Evolutionary conservation across 2,797 vertebrate genomes (phyloP), one percentile per base, ranked within the genome.

Genomic region (Anguilla obscura): DNA sequence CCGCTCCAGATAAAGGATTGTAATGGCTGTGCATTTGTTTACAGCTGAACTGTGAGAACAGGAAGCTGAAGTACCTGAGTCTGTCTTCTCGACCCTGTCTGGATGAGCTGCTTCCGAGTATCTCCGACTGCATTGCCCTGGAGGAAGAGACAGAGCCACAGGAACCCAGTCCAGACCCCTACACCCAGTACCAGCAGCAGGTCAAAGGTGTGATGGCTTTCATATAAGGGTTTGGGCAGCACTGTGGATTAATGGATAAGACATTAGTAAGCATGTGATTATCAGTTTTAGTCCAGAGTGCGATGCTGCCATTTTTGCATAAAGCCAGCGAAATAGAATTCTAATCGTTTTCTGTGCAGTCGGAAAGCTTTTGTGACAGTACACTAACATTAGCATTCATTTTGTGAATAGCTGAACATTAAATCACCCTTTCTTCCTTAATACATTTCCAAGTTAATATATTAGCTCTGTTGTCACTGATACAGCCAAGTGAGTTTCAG

Each of bases 41-140:
- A 16, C 91, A 97, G 96, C 93, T 97, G 63, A 97, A 95, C 94
- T 93, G 94, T 86, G 96, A 97, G 92, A 97, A 96, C 95, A 96
- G 95, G 92, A 97, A 96, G 92, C 85, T 96, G 86, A 97, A 96
- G 92, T 96, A 96, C 92, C 92, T 96, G 90, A 96, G 96, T 85
- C 88, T 97, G 87, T 93, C 96, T 0, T 94, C 96, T 0, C 93
- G 96, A 12, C 95, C 95, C 0, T 95, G 95, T 91, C 87, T 96
- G 93, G 96, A 97, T 14, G 96, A 97, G 86, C 92, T 96, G 82
- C 93, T 96, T 7, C 96, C 96, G 52, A 95, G 95, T 86, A 96
- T 97, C 90, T 94, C 96, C 0, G 96, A 96, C 92, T 96, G 96
- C 92, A 93, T 96, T 69, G 89, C 94, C 0, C 86, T 94, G 90